Evolutionary conservation across 2,113 vertebrate species (phyloP).

Genomic region (Enhydra lutris): DNA sequence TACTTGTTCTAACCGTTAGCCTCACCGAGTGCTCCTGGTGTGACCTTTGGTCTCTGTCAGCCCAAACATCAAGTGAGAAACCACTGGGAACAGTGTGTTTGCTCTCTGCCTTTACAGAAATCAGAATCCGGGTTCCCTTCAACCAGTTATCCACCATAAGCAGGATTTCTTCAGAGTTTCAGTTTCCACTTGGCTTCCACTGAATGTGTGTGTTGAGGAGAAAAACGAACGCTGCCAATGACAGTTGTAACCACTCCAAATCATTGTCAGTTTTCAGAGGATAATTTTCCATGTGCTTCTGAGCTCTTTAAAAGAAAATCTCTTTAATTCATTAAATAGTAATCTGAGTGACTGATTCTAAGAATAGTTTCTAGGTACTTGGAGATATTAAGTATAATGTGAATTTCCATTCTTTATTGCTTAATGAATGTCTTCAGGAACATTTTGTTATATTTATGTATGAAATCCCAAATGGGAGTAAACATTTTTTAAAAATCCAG

Average conservation of each 20-base stretch:
- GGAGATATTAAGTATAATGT: background rate
- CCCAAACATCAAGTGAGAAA: background rate
- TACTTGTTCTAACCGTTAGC: background rate
- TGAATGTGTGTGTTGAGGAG: background rate
- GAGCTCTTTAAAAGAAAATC: conserved; percentile 1
- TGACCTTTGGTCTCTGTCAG: background rate
- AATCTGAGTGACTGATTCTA: background rate
- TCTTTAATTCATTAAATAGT: background rate
- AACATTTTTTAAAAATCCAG: background rate
- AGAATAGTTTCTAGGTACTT: background rate
- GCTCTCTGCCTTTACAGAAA: background rate
- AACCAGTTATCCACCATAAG: background rate
- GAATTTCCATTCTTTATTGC: background rate
- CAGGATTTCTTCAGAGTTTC: background rate
- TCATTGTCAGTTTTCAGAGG: background rate
- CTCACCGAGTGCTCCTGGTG: background rate
- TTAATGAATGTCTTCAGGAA: background rate
- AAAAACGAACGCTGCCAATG: background rate
- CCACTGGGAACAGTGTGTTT: background rate
- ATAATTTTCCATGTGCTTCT: conserved; percentile 1
- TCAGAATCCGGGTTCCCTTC: background rate
- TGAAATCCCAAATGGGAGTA: background rate
- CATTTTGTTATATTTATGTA: background rate
- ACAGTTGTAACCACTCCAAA: background rate
- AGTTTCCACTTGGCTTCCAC: background rate